A percentile compares a stretch with the other conserved stretches of the same genome.
Evolutionary conservation across 2,888 invertebrate genomes (phyloP).

Genomic region (Tromatobia lineatoria): DNA sequence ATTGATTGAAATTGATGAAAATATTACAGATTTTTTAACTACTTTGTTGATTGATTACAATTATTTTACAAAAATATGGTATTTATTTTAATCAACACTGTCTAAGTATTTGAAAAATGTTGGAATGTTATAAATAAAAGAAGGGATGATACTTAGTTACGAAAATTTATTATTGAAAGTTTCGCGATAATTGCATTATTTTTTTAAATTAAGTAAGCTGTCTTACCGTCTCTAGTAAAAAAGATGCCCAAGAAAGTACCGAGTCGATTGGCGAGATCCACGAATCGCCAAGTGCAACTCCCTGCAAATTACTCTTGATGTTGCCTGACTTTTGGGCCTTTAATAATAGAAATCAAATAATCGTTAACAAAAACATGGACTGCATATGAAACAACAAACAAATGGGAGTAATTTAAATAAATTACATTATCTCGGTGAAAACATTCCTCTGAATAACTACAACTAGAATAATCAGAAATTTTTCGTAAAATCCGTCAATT

Average conservation of each 20-base stretch:
- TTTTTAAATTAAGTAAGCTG: not conserved
- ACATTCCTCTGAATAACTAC: no score
- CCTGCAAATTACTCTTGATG: conserved; percentile 90
- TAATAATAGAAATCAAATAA: conserved; percentile 60
- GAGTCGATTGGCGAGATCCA: conserved; percentile 96
- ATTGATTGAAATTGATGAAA: no score
- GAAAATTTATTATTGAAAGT: not conserved
- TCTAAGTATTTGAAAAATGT: not conserved
- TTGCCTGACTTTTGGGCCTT: conserved; percentile 89
- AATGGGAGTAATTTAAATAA: not conserved
- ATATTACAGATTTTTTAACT: no score
- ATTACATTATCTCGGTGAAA: no score
- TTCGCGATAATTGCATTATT: not conserved
- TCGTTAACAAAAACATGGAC: conserved; percentile 3
- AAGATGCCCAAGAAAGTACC: conserved; percentile 93
- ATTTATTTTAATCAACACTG: no score
- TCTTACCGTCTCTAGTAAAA: conserved; percentile 86
- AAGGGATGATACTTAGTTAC: not conserved
- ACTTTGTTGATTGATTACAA: not conserved
- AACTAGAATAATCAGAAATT: no score
- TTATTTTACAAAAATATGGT: no score
- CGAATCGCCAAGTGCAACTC: conserved; percentile 94
- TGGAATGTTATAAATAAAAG: not conserved
- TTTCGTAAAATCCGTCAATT: no score
- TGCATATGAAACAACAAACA: not conserved